Evolutionary conservation across 2,113 vertebrate genomes (phyloP), one percentile per base, ranked within the genome.

Genomic region (Girardinichthys multiradiatus): DNA sequence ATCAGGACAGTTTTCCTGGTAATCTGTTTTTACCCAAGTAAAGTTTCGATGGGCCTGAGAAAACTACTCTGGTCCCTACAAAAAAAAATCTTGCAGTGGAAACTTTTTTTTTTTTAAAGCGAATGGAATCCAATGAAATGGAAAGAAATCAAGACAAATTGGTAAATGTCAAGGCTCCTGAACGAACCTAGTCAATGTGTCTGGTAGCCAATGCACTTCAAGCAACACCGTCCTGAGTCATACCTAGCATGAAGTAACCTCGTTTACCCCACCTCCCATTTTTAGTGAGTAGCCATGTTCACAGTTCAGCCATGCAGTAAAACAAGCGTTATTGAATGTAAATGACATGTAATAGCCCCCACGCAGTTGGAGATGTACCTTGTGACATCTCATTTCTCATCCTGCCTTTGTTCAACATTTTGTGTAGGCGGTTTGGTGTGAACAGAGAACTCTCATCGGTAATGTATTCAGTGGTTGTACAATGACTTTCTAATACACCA

Each of bases 371-470:
- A 80, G 86, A 87, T 77, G 84, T 85, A 80, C 77, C 60, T 75
- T 59, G 81, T 74, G 90, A 91, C 83, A 85, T 82, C 80, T 89
- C 83, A 74, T 87, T 88, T 79, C 81, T 89, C 87, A 83, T 78
- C 81, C 75, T 14, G 77, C 73, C 69, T 87, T 89, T 89, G 81
- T 82, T 85, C 59, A 71, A 67, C 57, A 1, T 27, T 74, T 78
- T 77, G 83, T 77, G 85, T 86, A 79, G 89, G 87, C 79, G 82
- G 81, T 39, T 72, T 27, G 64, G 74, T 60, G 79, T 81, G 72
- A 79, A 74, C 63, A 24, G 2, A 71, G 76, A 80, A 66, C 70
- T 83, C 64, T 63, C 74, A 88, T 90, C 73, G 28, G 57, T 90
- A 79, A 89, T 87, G 79, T 72, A 85, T 80, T 86, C 86, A 30